These are phyloP conservation scores for Ectobius pallidus DNA, from an alignment of 2,888 invertebrate genomes.

Conservation along the genomic window DNA sequence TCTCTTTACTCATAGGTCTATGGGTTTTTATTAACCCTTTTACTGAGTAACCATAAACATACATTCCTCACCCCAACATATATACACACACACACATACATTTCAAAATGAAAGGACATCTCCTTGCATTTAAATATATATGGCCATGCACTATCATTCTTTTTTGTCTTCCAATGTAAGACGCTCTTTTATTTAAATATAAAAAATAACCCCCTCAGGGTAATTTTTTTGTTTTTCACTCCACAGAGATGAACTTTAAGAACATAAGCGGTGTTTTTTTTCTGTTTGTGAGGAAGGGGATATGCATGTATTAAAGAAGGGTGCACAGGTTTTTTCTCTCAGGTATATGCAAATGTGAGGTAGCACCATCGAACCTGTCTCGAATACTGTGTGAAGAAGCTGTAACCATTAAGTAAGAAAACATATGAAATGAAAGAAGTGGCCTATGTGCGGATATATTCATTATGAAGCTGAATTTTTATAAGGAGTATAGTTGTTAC, in stretches of 20 bases:
- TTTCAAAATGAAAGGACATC: slow-evolving; percentile 35
- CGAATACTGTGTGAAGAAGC: slow-evolving; percentile 14
- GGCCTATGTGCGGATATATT: neutral
- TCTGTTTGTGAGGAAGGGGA: neutral
- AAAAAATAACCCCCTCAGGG: slow-evolving; percentile 31
- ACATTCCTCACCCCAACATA: neutral
- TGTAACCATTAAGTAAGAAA: neutral
- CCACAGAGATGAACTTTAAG: slow-evolving; percentile 36
- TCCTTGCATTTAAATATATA: slow-evolving; percentile 37
- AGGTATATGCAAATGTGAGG: slow-evolving; percentile 28
- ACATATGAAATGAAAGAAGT: too few relatives aligned
- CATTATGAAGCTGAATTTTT: too few relatives aligned
- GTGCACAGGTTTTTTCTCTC: neutral
- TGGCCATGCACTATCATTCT: slow-evolving; percentile 34
- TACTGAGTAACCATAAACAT: slow-evolving; percentile 22
- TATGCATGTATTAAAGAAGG: slow-evolving; percentile 9
- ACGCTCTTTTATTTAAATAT: slow-evolving; percentile 35
- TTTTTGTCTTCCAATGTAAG: slow-evolving; percentile 31
- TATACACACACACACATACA: slow-evolving; percentile 7
- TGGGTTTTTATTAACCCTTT: slow-evolving; percentile 27
- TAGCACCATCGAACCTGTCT: slow-evolving; percentile 8
- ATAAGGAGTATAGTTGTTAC: too few relatives aligned
- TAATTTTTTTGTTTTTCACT: slow-evolving; percentile 11
- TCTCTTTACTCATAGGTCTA: neutral
- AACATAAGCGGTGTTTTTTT: slow-evolving; percentile 37